Conservation (phyloP, 2,888 invertebrate species). For the Eucera pruinosa region DNA sequence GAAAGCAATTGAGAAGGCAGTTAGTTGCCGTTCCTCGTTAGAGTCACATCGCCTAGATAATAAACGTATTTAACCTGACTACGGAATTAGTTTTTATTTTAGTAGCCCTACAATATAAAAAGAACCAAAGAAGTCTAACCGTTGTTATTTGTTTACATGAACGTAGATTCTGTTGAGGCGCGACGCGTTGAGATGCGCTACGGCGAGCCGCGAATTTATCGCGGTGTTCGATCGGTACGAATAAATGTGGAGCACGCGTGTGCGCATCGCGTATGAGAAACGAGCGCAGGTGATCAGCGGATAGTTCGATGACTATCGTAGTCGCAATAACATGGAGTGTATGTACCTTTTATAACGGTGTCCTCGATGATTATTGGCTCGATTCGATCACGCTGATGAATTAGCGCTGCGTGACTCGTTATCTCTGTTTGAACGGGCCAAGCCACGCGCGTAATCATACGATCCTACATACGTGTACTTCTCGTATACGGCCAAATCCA, state of each 20-base stretch:
- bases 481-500: not conserved
- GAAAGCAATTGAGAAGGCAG: no score
- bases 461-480: conserved; percentile 12
- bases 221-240: not conserved
- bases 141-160: no score
- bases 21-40: no score
- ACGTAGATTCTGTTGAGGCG: no score
- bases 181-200: no score
- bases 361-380: conserved; percentile 17
- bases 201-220: not conserved
- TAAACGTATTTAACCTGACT: no score
- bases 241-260: not conserved
- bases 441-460: conserved; percentile 13
- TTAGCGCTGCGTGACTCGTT: not conserved
- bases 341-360: not conserved
- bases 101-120: no score
- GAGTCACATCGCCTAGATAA: no score
- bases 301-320: not conserved
- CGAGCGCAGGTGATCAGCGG: not conserved
- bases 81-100: no score
- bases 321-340: not conserved
- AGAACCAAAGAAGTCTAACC: no score
- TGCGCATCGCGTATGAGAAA: no score
- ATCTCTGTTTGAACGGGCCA: conserved; percentile 7
- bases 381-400: conserved; percentile 5